phyloP scores from a whole-genome alignment of 37 sponge, comb jelly and placozoan genomes.

The Haliclona indistincta region DNA sequence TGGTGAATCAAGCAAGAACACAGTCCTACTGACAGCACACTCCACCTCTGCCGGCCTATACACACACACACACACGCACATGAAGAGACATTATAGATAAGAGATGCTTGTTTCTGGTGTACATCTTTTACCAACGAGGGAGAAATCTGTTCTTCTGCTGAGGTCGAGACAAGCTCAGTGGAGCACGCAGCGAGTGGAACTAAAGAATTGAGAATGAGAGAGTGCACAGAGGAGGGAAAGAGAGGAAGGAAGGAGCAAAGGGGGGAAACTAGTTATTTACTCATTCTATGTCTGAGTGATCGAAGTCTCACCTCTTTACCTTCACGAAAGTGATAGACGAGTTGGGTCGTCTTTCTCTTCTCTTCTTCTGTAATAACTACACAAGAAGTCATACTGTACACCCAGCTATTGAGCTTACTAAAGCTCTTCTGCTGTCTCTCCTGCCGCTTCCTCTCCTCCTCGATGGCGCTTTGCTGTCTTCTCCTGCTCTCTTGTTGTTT shows the following conservation, averaged over 20 bases:
- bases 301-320: constrained; percentile 56
- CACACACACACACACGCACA: too few relatives aligned
- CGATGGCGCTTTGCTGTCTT: neutral
- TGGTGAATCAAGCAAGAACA: constrained; percentile 34
- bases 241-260: too few relatives aligned
- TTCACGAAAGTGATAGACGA: constrained; percentile 55
- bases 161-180: constrained; percentile 30
- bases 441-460: neutral
- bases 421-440: neutral
- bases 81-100: neutral
- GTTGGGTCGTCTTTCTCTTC: constrained; percentile 70
- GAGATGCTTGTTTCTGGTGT: neutral
- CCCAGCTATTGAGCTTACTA: neutral
- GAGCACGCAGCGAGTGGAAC: constrained; percentile 66
- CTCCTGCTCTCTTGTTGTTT: neutral
- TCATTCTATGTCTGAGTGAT: neutral
- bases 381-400: neutral
- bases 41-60: constrained; percentile 70
- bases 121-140: constrained; percentile 41
- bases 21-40: constrained; percentile 30
- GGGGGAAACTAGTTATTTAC: too few relatives aligned
- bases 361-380: constrained; percentile 55
- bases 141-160: neutral
- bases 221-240: too few relatives aligned
- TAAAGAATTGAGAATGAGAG: too few relatives aligned